phyloP scores from a whole-genome alignment of 2,797 vertebrate genomes.

The Hoplostethus mediterraneus region DNA sequence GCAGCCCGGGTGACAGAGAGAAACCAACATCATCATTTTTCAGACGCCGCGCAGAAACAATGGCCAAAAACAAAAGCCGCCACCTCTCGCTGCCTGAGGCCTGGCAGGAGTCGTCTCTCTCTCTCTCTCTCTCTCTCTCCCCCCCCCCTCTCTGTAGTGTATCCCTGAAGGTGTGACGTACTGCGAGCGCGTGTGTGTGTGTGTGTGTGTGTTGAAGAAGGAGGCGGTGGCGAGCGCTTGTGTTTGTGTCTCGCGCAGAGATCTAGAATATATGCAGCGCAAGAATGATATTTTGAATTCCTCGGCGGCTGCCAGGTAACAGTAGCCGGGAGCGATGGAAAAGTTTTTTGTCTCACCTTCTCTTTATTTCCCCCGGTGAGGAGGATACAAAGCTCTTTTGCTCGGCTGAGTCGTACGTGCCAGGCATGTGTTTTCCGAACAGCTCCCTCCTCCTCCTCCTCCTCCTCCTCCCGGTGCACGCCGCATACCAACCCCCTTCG shows the following conservation, averaged over 20 bases:
- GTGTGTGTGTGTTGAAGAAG: slow-evolving; percentile 19
- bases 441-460: slow-evolving; percentile 54
- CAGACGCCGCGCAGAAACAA: slow-evolving; percentile 60
- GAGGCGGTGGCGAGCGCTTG: slow-evolving; percentile 29
- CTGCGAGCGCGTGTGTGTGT: slow-evolving; percentile 16
- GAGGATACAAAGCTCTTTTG: slow-evolving; percentile 81
- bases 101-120: slow-evolving; percentile 48
- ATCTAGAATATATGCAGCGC: slow-evolving; percentile 76
- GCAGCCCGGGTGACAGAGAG: slow-evolving; percentile 74
- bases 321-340: slow-evolving; percentile 83
- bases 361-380: slow-evolving; percentile 85
- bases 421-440: slow-evolving; percentile 79
- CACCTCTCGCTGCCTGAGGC: slow-evolving; percentile 63
- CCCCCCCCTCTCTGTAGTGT: slow-evolving; percentile 45
- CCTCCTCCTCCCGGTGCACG: slow-evolving; percentile 65
- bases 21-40: slow-evolving; percentile 80
- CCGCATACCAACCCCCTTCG: slow-evolving; percentile 51
- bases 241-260: slow-evolving; percentile 57
- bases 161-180: slow-evolving; percentile 66
- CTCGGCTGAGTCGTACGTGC: slow-evolving; percentile 81
- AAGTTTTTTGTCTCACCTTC: slow-evolving; percentile 84
- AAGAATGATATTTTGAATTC: slow-evolving; percentile 84
- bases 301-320: slow-evolving; percentile 80
- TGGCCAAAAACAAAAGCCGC: slow-evolving; percentile 74
- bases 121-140: slow-evolving; percentile 31